A percentile compares a stretch with the other conserved stretches of the same genome.
Conservation (phyloP, 2,113 vertebrate species). For the Leptosomus discolor region DNA sequence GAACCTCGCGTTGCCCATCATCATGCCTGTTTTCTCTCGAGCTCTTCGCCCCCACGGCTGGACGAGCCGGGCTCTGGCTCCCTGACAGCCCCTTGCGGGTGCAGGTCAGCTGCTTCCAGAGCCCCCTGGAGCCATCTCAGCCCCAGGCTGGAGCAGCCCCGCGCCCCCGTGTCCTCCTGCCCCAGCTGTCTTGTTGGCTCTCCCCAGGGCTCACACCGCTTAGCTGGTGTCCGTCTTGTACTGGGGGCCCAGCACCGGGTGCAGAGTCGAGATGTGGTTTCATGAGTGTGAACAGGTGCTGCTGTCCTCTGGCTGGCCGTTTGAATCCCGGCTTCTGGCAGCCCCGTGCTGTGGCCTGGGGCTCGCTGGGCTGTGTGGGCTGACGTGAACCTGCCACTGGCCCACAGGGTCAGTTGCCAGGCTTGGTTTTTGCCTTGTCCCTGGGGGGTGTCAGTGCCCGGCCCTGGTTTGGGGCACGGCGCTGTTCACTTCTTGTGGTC, state of each 20-base stretch:
- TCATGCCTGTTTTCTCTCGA: accelerated
- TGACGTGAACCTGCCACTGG: not conserved
- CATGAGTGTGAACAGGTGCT: not conserved
- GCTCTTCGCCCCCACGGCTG: not conserved
- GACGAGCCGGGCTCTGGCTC: not conserved
- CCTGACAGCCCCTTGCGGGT: not conserved
- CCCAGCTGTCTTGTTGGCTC: accelerated
- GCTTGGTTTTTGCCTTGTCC: not conserved
- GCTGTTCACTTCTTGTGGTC: not conserved
- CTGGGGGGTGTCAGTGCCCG: not conserved
- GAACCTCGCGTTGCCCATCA: not conserved
- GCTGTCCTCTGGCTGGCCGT: accelerated
- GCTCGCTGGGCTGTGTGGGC: accelerated
- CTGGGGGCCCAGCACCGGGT: not conserved
- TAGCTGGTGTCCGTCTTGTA: not conserved
- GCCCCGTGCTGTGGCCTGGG: not conserved
- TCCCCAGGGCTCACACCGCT: not conserved
- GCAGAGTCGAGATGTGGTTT: not conserved
- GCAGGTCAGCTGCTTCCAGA: not conserved
- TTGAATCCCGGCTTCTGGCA: not conserved
- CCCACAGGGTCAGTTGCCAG: not conserved
- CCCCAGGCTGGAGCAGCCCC: not conserved
- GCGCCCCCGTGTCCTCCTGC: accelerated
- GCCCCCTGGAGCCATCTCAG: not conserved
- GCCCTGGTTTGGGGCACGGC: not conserved